Evolutionary conservation across 53 echinoderm and acorn worm species (phyloP).

Genomic region (Astropecten irregularis): DNA sequence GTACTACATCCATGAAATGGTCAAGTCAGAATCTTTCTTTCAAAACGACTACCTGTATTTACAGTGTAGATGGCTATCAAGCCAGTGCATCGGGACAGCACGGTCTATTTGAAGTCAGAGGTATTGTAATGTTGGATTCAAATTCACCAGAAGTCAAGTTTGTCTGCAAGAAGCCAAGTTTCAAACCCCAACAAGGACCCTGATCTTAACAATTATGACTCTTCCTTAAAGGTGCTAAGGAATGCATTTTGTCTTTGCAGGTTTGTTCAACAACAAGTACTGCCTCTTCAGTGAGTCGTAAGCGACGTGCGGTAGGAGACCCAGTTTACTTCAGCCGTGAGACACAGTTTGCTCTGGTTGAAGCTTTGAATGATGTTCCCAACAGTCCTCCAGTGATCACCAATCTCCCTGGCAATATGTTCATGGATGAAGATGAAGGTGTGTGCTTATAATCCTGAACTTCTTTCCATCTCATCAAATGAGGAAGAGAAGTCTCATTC

Average conservation of each 20-base stretch:
- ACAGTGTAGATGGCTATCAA: too few species aligned
- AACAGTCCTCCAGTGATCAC: constrained; percentile 43
- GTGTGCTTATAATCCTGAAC: not conserved
- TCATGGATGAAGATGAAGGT: constrained; percentile 63
- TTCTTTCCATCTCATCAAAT: not conserved
- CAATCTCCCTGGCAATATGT: constrained; percentile 7
- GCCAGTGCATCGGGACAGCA: too few species aligned
- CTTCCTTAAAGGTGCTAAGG: not conserved
- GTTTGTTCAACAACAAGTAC: constrained; percentile 49
- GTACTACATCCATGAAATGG: not conserved
- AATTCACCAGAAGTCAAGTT: too few species aligned
- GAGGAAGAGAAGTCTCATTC: not conserved
- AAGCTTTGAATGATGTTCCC: not conserved
- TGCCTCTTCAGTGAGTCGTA: not conserved
- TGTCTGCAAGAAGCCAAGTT: too few species aligned
- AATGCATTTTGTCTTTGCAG: not conserved
- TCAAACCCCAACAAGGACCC: too few species aligned
- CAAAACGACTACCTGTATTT: too few species aligned
- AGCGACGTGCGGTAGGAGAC: not conserved
- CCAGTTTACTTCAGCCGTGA: constrained; percentile 36
- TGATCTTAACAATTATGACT: too few species aligned
- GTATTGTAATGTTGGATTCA: too few species aligned
- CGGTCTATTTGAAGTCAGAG: too few species aligned
- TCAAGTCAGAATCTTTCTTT: not conserved
- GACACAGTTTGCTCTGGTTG: constrained; percentile 46